Percentiles rank a stretch among this genome's conserved stretches.
Evolutionary conservation across 2,888 invertebrate species (phyloP).

Genomic region (Uloborus plumipes): DNA sequence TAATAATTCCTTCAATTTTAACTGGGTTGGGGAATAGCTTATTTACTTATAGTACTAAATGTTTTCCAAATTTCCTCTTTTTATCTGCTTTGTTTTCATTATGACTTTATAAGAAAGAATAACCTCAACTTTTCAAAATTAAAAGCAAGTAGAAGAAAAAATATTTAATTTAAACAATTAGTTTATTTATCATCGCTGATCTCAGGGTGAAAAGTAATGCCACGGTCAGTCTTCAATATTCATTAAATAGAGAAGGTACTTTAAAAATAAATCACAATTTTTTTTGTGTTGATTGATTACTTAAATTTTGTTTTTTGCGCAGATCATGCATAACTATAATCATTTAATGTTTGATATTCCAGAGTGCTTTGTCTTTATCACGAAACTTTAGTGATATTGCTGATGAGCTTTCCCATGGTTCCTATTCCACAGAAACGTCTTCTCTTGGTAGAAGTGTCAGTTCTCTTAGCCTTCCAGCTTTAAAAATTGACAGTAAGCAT

Average conservation of each 20-base stretch:
- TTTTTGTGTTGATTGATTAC: not conserved
- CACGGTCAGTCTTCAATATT: not conserved
- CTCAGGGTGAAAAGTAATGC: too few species aligned
- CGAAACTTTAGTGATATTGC: constrained; percentile 61
- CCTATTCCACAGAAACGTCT: constrained; percentile 59
- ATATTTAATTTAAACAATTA: too few species aligned
- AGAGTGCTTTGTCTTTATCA: constrained; percentile 42
- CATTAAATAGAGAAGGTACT: not conserved
- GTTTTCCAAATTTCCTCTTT: too few species aligned
- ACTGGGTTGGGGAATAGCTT: too few species aligned
- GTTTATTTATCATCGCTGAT: too few species aligned
- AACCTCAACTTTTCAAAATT: too few species aligned
- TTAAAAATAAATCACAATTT: not conserved
- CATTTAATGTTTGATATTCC: not conserved
- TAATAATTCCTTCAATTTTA: too few species aligned
- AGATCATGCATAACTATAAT: too few species aligned
- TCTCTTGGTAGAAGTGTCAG: constrained; percentile 63
- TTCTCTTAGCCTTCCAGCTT: constrained; percentile 65
- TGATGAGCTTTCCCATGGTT: constrained; percentile 60
- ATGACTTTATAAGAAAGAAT: too few species aligned
- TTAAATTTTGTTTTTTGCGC: not conserved
- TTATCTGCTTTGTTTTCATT: too few species aligned
- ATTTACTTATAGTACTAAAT: too few species aligned
- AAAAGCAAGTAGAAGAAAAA: too few species aligned
- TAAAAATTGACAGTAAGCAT: constrained; percentile 62